Conservation (phyloP, 2,113 vertebrate species). For the Hirundichthys speculiger region DNA sequence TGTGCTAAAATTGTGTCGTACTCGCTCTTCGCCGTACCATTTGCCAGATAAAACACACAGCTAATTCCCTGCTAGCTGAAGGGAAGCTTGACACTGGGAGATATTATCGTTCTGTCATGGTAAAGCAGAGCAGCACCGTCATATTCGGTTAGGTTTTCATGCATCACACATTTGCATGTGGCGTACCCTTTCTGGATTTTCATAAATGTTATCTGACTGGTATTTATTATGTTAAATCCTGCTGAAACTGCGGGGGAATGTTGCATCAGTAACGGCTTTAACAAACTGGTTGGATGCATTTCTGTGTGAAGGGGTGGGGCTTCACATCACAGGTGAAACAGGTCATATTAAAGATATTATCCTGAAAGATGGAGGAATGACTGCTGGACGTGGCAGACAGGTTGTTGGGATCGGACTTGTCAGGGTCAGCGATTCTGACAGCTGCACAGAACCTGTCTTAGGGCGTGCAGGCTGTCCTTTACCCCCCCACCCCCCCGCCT, state of each 20-base stretch:
- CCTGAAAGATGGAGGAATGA: background rate
- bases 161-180: no score
- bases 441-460: conserved; percentile 49
- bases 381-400: conserved; percentile 30
- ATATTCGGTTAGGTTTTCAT: background rate
- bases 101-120: conserved; percentile 11
- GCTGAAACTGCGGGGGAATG: background rate
- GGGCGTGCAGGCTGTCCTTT: conserved; percentile 43
- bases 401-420: conserved; percentile 15
- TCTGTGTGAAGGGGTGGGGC: background rate
- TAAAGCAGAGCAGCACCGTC: conserved; percentile 9
- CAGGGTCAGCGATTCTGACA: conserved; percentile 54
- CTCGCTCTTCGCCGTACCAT: conserved; percentile 5
- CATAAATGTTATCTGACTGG: no score
- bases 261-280: conserved; percentile 10
- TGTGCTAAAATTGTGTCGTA: conserved; percentile 29
- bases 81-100: conserved; percentile 19
- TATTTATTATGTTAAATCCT: conserved; percentile 11
- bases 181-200: no score
- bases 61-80: conserved; percentile 54
- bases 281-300: background rate
- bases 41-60: conserved; percentile 59
- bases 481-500: conserved; percentile 4
- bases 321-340: conserved; percentile 43
- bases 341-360: conserved; percentile 20